These are phyloP conservation scores for Macroramphosus scolopax DNA, from an alignment of 2,797 vertebrate species.

Conservation along the genomic window DNA sequence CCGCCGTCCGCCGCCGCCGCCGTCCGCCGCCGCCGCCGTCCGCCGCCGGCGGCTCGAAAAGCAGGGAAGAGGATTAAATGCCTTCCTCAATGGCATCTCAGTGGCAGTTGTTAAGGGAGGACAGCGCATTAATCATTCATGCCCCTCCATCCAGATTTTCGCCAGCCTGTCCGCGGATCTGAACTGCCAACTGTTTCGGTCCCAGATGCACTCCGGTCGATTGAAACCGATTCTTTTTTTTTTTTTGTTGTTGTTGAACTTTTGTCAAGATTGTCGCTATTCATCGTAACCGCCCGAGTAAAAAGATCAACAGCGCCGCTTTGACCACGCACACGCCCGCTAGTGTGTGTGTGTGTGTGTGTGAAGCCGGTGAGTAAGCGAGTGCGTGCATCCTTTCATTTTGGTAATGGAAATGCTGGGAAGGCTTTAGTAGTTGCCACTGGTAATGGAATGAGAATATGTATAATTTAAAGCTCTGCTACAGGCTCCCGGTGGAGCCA, in stretches of 20 bases:
- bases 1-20: no score
- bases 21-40: no score
- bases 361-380: slow-evolving; percentile 2
- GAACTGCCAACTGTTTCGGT: slow-evolving; percentile 40
- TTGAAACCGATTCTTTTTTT: slow-evolving; percentile 14
- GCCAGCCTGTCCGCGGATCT: slow-evolving; percentile 25
- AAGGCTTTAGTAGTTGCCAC: slow-evolving; percentile 69
- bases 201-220: slow-evolving; percentile 30
- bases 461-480: slow-evolving; percentile 74
- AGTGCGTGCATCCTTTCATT: slow-evolving; percentile 58
- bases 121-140: slow-evolving; percentile 50
- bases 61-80: slow-evolving; percentile 42
- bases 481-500: slow-evolving; percentile 53
- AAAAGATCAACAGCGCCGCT: no score
- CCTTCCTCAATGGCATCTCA: slow-evolving; percentile 40
- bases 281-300: not conserved
- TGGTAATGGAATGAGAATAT: slow-evolving; percentile 76
- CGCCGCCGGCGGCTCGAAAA: no score
- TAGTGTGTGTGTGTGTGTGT: not conserved
- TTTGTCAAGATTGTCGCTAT: slow-evolving; percentile 8
- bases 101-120: slow-evolving; percentile 39
- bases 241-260: no score
- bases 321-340: no score
- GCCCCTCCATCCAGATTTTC: slow-evolving; percentile 32
- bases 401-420: slow-evolving; percentile 73